Evolutionary conservation across 1,140 invertebrate genomes (phyloP).

Genomic region (Panagrolaimus sp.): DNA sequence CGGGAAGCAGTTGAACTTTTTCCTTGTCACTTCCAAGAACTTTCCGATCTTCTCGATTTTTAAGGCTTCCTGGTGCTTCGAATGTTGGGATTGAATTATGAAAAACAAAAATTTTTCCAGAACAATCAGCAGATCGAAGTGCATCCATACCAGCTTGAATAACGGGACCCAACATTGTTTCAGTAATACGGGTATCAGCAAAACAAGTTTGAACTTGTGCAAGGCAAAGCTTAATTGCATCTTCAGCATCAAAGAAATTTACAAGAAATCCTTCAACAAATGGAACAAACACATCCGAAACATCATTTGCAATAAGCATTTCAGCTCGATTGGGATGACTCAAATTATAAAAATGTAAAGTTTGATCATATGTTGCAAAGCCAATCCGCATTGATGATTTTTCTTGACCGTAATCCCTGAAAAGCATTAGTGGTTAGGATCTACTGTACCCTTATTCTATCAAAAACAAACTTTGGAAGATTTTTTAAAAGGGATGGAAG

Average conservation of each 20-base stretch:
- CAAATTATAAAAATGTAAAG: conserved; percentile 94
- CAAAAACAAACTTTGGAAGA: conserved; percentile 62
- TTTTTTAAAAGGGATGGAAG: conserved; percentile 70
- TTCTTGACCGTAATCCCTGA: conserved; percentile 68
- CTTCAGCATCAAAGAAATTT: conserved; percentile 73
- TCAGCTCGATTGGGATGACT: conserved; percentile 76
- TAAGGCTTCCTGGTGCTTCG: conserved; percentile 89
- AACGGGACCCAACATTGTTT: conserved; percentile 79
- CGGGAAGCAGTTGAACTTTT: conserved; percentile 70
- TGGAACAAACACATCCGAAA: conserved; percentile 94
- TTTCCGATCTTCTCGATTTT: conserved; percentile 90
- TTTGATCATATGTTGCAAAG: conserved; percentile 92
- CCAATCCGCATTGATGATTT: conserved; percentile 79
- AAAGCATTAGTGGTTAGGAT: conserved; percentile 61
- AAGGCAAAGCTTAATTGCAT: conserved; percentile 74
- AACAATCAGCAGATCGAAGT: conserved; percentile 73
- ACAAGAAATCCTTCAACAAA: conserved; percentile 91
- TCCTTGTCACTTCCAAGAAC: conserved; percentile 83
- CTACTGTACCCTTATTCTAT: neutral
- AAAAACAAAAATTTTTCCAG: conserved; percentile 90
- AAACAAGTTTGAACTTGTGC: conserved; percentile 86
- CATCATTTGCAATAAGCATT: conserved; percentile 93
- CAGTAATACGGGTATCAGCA: conserved; percentile 83
- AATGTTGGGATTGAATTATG: conserved; percentile 86
- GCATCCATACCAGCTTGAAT: conserved; percentile 93